These are phyloP conservation scores for Sebastes trivittatus DNA, from an alignment of 2,797 vertebrate genomes.

Conservation along the genomic window DNA sequence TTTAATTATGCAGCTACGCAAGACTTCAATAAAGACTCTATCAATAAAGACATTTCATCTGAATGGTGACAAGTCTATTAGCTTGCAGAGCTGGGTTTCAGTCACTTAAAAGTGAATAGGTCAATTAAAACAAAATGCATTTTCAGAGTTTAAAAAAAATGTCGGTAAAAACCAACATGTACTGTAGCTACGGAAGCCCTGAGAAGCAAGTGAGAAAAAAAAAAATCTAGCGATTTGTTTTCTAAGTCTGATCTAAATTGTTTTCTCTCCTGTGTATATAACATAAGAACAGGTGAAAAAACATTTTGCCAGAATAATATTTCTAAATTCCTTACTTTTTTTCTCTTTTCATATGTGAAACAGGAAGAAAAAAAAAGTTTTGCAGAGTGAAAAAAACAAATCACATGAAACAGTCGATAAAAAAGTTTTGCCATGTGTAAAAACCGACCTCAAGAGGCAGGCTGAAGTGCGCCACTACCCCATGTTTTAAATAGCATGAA, in stretches of 20 bases:
- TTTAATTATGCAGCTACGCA: conserved; percentile 34
- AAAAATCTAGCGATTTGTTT: background rate
- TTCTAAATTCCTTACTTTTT: too few species aligned
- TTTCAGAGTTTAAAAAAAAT: background rate
- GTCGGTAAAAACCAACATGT: background rate
- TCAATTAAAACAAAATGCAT: conserved; percentile 11
- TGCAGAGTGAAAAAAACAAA: too few species aligned
- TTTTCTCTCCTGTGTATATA: background rate
- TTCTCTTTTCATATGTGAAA: background rate
- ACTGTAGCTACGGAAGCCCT: background rate
- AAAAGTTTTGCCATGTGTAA: too few species aligned
- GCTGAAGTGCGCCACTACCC: too few species aligned
- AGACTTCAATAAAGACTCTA: conserved; percentile 14
- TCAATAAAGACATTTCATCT: conserved; percentile 32
- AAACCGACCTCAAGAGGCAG: too few species aligned
- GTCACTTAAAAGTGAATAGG: conserved; percentile 7
- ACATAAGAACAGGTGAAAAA: background rate
- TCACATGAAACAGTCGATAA: too few species aligned
- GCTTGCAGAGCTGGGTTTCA: conserved; percentile 14
- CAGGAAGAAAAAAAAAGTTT: background rate
- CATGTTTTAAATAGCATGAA: accelerated
- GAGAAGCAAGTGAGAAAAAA: background rate
- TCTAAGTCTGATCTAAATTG: background rate
- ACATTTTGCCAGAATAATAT: background rate
- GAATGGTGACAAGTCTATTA: conserved; percentile 41